Conservation (phyloP, 2,888 invertebrate species). For the Cheilosia urbana region DNA sequence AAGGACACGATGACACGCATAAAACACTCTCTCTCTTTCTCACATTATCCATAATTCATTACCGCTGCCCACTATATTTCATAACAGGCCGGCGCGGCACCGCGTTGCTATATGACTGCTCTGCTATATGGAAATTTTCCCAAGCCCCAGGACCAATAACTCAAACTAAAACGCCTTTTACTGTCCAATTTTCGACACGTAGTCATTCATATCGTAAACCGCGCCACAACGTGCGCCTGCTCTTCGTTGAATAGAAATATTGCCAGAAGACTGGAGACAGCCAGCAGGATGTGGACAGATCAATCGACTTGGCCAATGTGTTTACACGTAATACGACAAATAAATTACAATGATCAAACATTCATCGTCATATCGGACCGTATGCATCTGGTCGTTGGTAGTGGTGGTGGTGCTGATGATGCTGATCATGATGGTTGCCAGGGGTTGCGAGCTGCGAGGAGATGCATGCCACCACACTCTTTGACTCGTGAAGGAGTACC, state of each 20-base stretch:
- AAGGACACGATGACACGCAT: conserved; percentile 66
- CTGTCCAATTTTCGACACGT: conserved; percentile 81
- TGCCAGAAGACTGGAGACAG: conserved; percentile 61
- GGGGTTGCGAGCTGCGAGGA: conserved; percentile 15
- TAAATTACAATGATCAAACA: conserved; percentile 80
- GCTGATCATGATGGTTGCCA: conserved; percentile 18
- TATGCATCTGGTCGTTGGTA: conserved; percentile 47
- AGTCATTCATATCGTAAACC: conserved; percentile 79
- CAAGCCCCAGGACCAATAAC: conserved; percentile 77
- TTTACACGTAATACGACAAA: conserved; percentile 84
- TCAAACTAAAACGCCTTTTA: conserved; percentile 81
- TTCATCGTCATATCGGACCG: conserved; percentile 70
- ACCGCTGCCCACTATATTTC: conserved; percentile 72
- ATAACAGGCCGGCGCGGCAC: conserved; percentile 47
- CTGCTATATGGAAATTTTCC: conserved; percentile 72
- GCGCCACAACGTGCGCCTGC: conserved; percentile 27
- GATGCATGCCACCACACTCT: conserved; percentile 35
- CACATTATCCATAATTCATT: conserved; percentile 72
- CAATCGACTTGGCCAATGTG: conserved; percentile 81
- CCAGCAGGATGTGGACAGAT: conserved; percentile 75
- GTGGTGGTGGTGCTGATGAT: conserved; percentile 43
- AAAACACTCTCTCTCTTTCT: conserved; percentile 73
- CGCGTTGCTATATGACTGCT: conserved; percentile 22
- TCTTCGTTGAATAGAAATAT: conserved; percentile 9
- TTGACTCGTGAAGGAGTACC: conserved; percentile 11